These are phyloP conservation scores for Xenopus tropicalis DNA, from an alignment of 2,113 vertebrate genomes.

Conservation along the genomic window DNA sequence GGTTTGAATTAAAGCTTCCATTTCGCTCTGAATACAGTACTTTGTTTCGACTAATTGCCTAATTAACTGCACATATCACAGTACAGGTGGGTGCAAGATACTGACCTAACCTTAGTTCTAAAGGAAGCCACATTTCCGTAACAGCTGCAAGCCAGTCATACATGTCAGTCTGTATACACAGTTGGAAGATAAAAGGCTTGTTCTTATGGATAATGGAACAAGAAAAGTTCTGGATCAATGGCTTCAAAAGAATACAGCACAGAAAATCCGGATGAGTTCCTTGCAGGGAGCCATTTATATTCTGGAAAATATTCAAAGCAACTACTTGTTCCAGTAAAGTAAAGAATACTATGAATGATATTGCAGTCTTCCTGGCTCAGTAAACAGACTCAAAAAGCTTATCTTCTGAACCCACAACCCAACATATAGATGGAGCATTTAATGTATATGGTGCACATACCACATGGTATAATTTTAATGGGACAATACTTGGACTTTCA, in stretches of 20 bases:
- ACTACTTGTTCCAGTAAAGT: neutral
- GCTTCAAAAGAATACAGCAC: constrained; percentile 8
- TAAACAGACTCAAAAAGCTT: constrained; percentile 1
- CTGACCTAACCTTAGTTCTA: neutral
- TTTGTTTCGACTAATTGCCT: neutral
- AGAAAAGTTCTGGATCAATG: constrained; percentile 12
- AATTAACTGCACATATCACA: constrained; percentile 8
- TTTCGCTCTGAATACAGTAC: too few species aligned
- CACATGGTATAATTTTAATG: too few species aligned
- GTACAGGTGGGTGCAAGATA: too few species aligned
- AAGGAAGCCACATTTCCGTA: constrained; percentile 13
- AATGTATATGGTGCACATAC: too few species aligned
- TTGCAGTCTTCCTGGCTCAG: constrained; percentile 17
- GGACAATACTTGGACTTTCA: too few species aligned
- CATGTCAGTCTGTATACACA: neutral
- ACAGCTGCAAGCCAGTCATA: constrained; percentile 13
- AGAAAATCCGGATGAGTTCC: constrained; percentile 21
- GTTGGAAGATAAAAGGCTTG: neutral
- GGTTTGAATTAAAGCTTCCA: too few species aligned
- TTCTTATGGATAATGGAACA: constrained; percentile 10
- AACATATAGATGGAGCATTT: neutral
- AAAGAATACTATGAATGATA: constrained; percentile 10
- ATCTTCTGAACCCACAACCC: neutral
- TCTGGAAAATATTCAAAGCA: constrained; percentile 6
- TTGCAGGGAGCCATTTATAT: constrained; percentile 20